Conservation (phyloP, 2,113 vertebrate genomes). For the Mystacornis crossleyi region DNA sequence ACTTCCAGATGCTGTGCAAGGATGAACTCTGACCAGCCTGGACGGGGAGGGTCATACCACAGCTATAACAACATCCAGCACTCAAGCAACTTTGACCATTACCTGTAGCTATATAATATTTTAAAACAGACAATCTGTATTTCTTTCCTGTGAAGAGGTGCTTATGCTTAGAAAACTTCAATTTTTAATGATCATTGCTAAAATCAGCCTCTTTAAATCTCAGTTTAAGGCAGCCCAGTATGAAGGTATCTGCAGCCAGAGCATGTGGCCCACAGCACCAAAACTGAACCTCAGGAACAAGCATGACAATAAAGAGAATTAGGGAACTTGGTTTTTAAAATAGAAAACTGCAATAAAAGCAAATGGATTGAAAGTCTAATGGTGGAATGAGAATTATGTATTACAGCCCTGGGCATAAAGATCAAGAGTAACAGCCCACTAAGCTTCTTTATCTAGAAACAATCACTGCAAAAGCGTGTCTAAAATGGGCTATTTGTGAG, state of each 20-base stretch:
- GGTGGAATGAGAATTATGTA: constrained; percentile 10
- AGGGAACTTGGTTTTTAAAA: not conserved
- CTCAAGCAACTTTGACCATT: not conserved
- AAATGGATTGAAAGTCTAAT: constrained; percentile 6
- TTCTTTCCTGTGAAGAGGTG: not conserved
- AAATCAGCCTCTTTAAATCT: not conserved
- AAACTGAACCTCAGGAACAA: not conserved
- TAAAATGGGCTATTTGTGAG: not conserved
- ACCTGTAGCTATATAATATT: not conserved
- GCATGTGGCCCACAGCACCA: not conserved
- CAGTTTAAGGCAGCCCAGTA: not conserved
- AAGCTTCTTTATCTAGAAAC: not conserved
- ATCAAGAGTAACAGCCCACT: constrained; percentile 9
- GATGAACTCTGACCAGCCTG: not conserved
- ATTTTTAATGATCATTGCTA: not conserved
- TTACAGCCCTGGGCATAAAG: not conserved
- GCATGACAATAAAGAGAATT: not conserved
- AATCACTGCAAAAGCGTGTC: not conserved
- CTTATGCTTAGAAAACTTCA: not conserved
- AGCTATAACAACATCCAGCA: not conserved
- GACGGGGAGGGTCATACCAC: not conserved
- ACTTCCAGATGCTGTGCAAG: not conserved
- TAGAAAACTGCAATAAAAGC: constrained; percentile 20
- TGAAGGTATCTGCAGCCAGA: not conserved
- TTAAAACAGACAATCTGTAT: not conserved